Evolutionary conservation across 2,113 vertebrate species (phyloP), one percentile per base, ranked within the genome.

Genomic region (Gopherus evgoodei): DNA sequence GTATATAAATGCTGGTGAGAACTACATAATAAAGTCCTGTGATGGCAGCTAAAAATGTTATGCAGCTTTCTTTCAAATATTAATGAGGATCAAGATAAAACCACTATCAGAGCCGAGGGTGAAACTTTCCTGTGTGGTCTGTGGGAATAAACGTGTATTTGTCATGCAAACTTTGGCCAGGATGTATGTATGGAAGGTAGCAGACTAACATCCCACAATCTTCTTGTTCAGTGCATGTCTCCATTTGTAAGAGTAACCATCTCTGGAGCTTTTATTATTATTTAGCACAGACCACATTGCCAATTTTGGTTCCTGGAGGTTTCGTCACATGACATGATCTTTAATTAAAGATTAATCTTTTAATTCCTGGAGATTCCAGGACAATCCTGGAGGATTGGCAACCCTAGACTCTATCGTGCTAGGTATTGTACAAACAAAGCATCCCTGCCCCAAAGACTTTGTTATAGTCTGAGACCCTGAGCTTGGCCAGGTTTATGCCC

Each of bases 111-210:
- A 75, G 21, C 69, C 69, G 14, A 54, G 84, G 84, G 50, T 53
- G 16, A 11, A 11, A 89, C 54, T 59, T 31, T 2, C 0, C 24
- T 53, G 49, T 76, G 29, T 14, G 83, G 4, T 84, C 62, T 31
- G 1, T 81, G 76, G 86, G 81, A 11, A 14, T 29, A 80, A 88
- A 44, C 4, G 3, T 0, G 0, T 3, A 83, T 81, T 53, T 59
- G 2, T 87, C 57, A 38, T 0, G 0, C 29, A 50, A n/a, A 19
- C 6, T 50, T 92, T 6, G 4, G 19, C 24, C 56, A 0, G 0
- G 56, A 82, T 57, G 65, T 22, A 6, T 0, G 1, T 0, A 0
- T 19, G 79, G 59, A 54, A 80, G 3, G n/a, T n/a, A 22, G 65
- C n/a, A 22, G 19, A 38, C 65, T 22, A 22, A 21, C 35, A 72